Evolutionary conservation across 2,113 vertebrate species (phyloP), one percentile per base, ranked within the genome.

Genomic region (Hypocryptadius cinnamomeus): DNA sequence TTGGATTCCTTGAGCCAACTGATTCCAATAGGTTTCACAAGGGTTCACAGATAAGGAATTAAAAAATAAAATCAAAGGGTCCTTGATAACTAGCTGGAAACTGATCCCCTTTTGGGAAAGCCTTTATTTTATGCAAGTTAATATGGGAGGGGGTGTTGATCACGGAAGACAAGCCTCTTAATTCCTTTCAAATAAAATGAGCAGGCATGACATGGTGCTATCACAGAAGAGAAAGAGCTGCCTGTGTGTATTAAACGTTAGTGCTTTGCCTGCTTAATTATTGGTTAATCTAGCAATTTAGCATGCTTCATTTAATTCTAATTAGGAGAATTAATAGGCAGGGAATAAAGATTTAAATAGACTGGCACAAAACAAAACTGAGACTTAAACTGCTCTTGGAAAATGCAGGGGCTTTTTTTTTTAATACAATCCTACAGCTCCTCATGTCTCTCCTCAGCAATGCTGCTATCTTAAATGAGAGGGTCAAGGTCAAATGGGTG

Each of bases 251-350:
- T 96, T 97, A 97, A 96, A 97, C 94, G 69, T 97, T 97, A 97
- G 96, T 93, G 97, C 94, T 92, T 96, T 96, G 96, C 97, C 97
- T 97, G 97, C 98, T 98, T 98, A 98, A 98, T 98, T 98, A 98
- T 98, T 98, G 98, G 98, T 97, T 98, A 98, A 98, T 98, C 98
- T 98, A 98, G 98, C 98, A 98, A 98, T 98, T 98, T 98, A 97
- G 68, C 97, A 98, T 97, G 98, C 98, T 98, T 98, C 98, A 98
- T 98, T 98, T 98, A 98, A 98, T 98, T 98, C 98, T 98, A 98
- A 98, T 98, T 98, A 98, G 98, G 97, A 98, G 96, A 98, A 98
- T 98, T 98, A 98, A 98, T 98, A 98, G 98, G 96, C 97, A 98
- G 96, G 95, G 97, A 96, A 97, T 97, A 97, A 98, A 89, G 96